Evolutionary conservation across 2,888 invertebrate genomes (phyloP), one percentile per base, ranked within the genome.

Genomic region (Hypselothyrea guttata): DNA sequence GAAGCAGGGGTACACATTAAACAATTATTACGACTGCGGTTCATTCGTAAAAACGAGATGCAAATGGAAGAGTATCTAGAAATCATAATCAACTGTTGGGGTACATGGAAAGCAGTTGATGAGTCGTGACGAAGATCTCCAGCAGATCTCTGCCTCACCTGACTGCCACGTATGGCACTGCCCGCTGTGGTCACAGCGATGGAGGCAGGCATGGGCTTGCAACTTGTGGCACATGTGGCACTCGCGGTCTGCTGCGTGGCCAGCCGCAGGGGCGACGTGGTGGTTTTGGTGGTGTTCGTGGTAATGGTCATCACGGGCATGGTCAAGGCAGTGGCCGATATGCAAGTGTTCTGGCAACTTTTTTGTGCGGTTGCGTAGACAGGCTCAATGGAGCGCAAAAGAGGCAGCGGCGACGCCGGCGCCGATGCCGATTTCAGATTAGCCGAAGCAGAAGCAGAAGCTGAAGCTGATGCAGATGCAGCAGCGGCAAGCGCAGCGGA

Each of bases 291-390:
- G 46, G 72, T 59, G 44, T 73, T 71, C 34, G 71, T 82, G 49
- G 78, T 83, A 59, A 72, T 72, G 53, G 86, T 78, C 79, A 84
- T 83, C 68, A 87, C 70, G 49, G 86, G 75, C 76, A 87, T 75
- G 41, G 84, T 87, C 27, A 88, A 61, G 54, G 87, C 88, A 49
- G 78, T 68, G 47, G 88, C 86, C 58, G 87, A 77, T 49, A 72
- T 82, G 75, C 88, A 83, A 46, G 54, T 65, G 65, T 75, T 86
- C 62, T 81, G 77, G 66, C 84, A 75, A 70, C 74, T 62, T 66
- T 88, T 89, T 86, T 89, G 88, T 85, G 89, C 89, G 74, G 86
- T 88, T 33, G 89, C 89, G 72, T 89, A 89, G 70, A 89, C 81
- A 44, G 89, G 89, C 69, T 89, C 87, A 55, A 61, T 75, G 42